Conservation (phyloP, 2,888 invertebrate species). For the Sturmia bella region DNA sequence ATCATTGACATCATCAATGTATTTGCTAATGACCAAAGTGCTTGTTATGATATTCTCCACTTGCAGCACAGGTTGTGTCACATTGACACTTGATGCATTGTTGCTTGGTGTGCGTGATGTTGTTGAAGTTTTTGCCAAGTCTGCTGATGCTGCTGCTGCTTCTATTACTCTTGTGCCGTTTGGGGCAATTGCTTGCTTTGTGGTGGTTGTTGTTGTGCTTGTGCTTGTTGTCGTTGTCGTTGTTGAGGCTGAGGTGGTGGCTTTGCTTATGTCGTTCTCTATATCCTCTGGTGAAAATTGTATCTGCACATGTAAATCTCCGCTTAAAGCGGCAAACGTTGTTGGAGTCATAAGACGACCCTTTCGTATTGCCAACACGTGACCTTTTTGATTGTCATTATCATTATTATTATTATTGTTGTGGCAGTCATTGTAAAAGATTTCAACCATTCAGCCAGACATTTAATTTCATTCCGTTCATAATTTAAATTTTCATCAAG, state of each 20-base stretch:
- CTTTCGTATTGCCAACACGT: slow-evolving; percentile 81
- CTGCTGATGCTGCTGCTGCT: too few relatives aligned
- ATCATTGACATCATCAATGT: slow-evolving; percentile 76
- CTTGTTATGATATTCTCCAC: slow-evolving; percentile 78
- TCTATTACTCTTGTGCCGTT: slow-evolving; percentile 9
- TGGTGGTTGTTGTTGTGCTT: slow-evolving; percentile 22
- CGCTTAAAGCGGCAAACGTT: slow-evolving; percentile 89
- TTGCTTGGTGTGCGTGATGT: slow-evolving; percentile 64
- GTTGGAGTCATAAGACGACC: slow-evolving; percentile 87
- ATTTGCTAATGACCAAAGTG: slow-evolving; percentile 80
- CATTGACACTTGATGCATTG: slow-evolving; percentile 71
- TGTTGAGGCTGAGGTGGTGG: slow-evolving; percentile 56
- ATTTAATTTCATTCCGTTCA: slow-evolving; percentile 58
- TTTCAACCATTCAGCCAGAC: slow-evolving; percentile 31
- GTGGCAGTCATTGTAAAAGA: slow-evolving; percentile 43
- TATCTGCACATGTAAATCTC: slow-evolving; percentile 89
- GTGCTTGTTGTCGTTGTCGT: slow-evolving; percentile 44
- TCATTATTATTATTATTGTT: slow-evolving; percentile 6
- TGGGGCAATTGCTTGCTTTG: neutral
- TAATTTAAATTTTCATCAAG: slow-evolving; percentile 55
- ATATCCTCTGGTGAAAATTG: slow-evolving; percentile 78
- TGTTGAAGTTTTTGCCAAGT: slow-evolving; percentile 45
- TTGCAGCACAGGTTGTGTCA: slow-evolving; percentile 48
- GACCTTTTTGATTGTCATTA: slow-evolving; percentile 76
- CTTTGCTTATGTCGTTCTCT: slow-evolving; percentile 56